Conservation (phyloP, 2,113 vertebrate species). For the Pseudonaja textilis region DNA sequence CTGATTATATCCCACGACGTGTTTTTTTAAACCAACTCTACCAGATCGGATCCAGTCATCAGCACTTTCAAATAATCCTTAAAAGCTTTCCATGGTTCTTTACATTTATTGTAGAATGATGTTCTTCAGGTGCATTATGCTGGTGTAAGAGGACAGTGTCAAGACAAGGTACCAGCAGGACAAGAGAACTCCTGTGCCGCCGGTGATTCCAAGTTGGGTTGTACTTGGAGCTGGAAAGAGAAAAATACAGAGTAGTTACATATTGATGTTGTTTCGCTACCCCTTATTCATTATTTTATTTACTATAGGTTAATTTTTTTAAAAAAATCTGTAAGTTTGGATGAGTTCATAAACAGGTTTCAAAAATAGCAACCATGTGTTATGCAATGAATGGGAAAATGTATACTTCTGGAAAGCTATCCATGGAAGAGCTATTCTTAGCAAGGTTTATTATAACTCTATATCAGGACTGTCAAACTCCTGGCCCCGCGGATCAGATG, state of each 20-base stretch:
- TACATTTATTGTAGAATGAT: constrained; percentile 88
- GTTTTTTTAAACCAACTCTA: constrained; percentile 80
- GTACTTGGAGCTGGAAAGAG: constrained; percentile 91
- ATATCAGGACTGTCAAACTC: neutral
- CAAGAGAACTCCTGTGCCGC: constrained; percentile 84
- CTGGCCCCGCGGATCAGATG: no score
- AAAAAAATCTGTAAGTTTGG: neutral
- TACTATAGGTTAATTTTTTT: neutral
- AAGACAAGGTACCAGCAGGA: constrained; percentile 93
- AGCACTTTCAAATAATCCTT: constrained; percentile 88
- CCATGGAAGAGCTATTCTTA: neutral
- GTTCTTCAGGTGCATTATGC: constrained; percentile 89
- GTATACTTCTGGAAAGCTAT: neutral
- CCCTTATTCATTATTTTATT: neutral
- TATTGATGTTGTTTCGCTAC: neutral
- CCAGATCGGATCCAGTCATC: constrained; percentile 92
- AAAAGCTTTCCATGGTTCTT: constrained; percentile 88
- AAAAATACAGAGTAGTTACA: constrained; percentile 61
- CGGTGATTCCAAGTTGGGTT: constrained; percentile 91
- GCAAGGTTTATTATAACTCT: neutral
- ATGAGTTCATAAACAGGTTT: neutral
- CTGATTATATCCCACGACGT: constrained; percentile 88
- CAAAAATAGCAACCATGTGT: neutral
- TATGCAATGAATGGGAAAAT: neutral
- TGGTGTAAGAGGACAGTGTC: constrained; percentile 91